A percentile compares a stretch with the other conserved stretches of the same genome.
Evolutionary conservation across 2,888 invertebrate species (phyloP).

Genomic region (Drosophila ezoana): DNA sequence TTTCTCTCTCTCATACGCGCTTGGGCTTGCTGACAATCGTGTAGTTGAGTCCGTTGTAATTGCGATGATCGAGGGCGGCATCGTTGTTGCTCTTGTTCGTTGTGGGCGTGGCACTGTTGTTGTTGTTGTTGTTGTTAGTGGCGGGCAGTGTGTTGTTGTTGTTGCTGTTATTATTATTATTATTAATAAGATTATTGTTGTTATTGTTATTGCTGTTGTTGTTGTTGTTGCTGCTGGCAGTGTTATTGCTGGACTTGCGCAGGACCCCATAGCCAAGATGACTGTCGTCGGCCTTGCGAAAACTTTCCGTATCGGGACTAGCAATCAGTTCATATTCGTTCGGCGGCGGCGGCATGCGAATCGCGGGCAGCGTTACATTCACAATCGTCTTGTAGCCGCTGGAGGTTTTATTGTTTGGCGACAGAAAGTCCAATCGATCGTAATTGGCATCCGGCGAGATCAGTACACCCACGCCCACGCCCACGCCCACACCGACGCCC

Average conservation of each 20-base stretch:
- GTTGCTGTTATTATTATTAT: slow-evolving; percentile 19
- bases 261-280: slow-evolving; percentile 92
- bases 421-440: slow-evolving; percentile 92
- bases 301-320: slow-evolving; percentile 88
- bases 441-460: slow-evolving; percentile 87
- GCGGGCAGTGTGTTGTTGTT: slow-evolving; percentile 46
- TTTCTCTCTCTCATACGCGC: slow-evolving; percentile 87
- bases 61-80: slow-evolving; percentile 88
- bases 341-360: slow-evolving; percentile 85
- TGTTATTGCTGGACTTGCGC: slow-evolving; percentile 86
- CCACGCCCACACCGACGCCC: slow-evolving; percentile 32
- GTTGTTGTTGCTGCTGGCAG: slow-evolving; percentile 29
- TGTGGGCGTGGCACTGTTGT: slow-evolving; percentile 31
- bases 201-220: slow-evolving; percentile 34
- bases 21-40: slow-evolving; percentile 94
- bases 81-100: slow-evolving; percentile 65
- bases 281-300: slow-evolving; percentile 91
- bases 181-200: slow-evolving; percentile 23
- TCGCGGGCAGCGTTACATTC: slow-evolving; percentile 86
- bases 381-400: slow-evolving; percentile 90
- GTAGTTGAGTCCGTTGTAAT: slow-evolving; percentile 91
- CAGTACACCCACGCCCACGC: slow-evolving; percentile 15
- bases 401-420: slow-evolving; percentile 90
- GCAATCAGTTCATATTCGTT: slow-evolving; percentile 92
- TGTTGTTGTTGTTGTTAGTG: slow-evolving; percentile 29